phyloP scores from a whole-genome alignment of 2,113 vertebrate genomes.

The Thamnaconus septentrionalis region DNA sequence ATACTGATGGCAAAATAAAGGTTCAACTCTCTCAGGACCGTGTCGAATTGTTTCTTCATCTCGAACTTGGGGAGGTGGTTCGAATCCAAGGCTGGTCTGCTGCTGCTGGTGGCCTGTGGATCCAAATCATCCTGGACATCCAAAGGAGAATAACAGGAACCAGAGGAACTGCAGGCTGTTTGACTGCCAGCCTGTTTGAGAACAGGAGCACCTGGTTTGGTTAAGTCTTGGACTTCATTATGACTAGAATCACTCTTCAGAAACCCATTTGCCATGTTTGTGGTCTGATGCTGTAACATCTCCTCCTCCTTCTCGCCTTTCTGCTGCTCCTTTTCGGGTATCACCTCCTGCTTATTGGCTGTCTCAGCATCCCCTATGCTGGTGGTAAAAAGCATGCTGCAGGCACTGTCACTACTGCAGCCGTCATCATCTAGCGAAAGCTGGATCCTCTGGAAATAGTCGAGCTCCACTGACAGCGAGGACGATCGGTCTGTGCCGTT shows the following conservation, averaged over 20 bases:
- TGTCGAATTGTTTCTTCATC: slow-evolving; percentile 81
- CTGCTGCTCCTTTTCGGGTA: slow-evolving; percentile 11
- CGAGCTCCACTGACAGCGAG: slow-evolving; percentile 56
- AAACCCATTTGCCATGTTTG: slow-evolving; percentile 16
- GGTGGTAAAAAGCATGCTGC: slow-evolving; percentile 51
- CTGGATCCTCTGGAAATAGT: slow-evolving; percentile 76
- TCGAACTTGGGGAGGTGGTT: slow-evolving; percentile 67
- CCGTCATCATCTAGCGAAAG: slow-evolving; percentile 56
- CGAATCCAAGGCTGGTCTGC: slow-evolving; percentile 42
- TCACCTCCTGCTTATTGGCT: slow-evolving; percentile 5
- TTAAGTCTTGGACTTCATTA: slow-evolving; percentile 26
- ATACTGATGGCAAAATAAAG: slow-evolving; percentile 81
- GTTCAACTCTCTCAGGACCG: slow-evolving; percentile 82
- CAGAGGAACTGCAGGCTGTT: background rate
- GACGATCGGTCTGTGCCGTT: slow-evolving; percentile 32
- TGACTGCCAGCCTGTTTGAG: slow-evolving; percentile 15
- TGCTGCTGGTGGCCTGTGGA: slow-evolving; percentile 1
- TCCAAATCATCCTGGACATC: slow-evolving; percentile 10
- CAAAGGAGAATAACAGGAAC: too few species aligned
- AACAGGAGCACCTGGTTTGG: background rate
- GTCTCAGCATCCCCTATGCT: slow-evolving; percentile 32
- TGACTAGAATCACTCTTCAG: slow-evolving; percentile 14
- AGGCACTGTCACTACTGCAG: slow-evolving; percentile 38
- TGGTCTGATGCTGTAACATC: slow-evolving; percentile 8
- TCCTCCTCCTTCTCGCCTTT: slow-evolving; percentile 12